Base-by-base conservation (phyloP, 2,888 invertebrate species). In the Cosmia pyralina region DNA sequence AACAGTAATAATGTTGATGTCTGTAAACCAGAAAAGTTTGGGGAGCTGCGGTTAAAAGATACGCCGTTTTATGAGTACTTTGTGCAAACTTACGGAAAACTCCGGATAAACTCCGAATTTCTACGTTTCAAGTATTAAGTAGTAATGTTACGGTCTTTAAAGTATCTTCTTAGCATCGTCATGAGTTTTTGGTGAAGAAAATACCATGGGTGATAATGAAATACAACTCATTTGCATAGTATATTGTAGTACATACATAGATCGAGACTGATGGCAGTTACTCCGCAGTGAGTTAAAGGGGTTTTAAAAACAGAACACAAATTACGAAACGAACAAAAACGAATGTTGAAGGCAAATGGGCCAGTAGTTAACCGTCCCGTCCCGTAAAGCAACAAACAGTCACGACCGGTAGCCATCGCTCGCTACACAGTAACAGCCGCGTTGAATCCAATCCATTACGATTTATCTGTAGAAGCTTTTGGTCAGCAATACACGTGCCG, bases 391-490 rank as follows among this genome's bases (percentile, higher is more conserved):
- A 52, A 10, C 22, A 64, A 52, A n/a, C 38, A n/a, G 19, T 34
- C 41, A 15, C 77, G 58, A 66, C 59, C 15, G 53, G 69, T 73
- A 62, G 78, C 66, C 6, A 44, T 69, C 13, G 57, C 28, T 19
- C 38, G n/a, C 22, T 59, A 75, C 71, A 57, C 64, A 71, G 63
- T 66, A 72, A 60, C 50, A 41, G 15, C 58, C 48, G 38, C 75
- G 50, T 72, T 44, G 19, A 71, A 77, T 72, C 75, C 83, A 84
- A 84, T 84, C 81, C 85, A 85, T 84, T 84, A 85, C 70, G 48
- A 60, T 38, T 5, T 6, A 41, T 10, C 48, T 63, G 62, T 63
- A 50, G 65, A 41, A 57, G 70, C 59, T 76, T 69, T 70, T 75
- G 70, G 70, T 69, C 69, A 67, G 69, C 62, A 41, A 22, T 82